Percentiles rank a stretch among this genome's conserved stretches.
Evolutionary conservation across 2,113 vertebrate genomes (phyloP).

Genomic region (Eulemur macaco): DNA sequence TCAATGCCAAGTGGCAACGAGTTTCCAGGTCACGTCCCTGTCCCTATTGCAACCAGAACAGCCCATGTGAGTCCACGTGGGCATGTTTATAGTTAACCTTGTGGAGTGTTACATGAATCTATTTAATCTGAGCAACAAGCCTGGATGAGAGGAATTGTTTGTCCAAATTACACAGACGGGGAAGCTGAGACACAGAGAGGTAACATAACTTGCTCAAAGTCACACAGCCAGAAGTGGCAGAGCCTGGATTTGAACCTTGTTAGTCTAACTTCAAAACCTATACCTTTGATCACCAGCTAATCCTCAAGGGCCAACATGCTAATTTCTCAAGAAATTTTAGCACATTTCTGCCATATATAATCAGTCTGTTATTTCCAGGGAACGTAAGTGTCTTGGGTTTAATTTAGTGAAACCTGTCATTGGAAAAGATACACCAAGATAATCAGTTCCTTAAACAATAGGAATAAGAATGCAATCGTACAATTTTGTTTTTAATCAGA

Average conservation of each 20-base stretch:
- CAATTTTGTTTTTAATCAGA: not conserved
- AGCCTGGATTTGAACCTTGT: not conserved
- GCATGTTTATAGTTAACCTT: accelerated
- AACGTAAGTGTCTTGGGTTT: not conserved
- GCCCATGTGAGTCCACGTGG: accelerated
- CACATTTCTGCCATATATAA: not conserved
- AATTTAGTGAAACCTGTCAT: not conserved
- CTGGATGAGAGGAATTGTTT: accelerated
- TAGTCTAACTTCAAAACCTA: not conserved
- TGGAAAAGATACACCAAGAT: not conserved
- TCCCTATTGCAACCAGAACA: accelerated
- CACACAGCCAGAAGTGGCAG: not conserved
- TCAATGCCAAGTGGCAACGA: accelerated
- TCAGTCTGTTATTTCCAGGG: not conserved
- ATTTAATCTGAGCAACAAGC: not conserved
- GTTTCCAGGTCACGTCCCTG: accelerated
- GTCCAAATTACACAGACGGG: accelerated
- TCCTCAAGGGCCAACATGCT: not conserved
- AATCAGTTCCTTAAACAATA: not conserved
- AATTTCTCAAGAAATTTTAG: not conserved
- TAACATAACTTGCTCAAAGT: not conserved
- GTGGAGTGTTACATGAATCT: accelerated
- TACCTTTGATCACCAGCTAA: not conserved
- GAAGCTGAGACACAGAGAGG: not conserved
- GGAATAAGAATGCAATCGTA: too few species aligned